Evolutionary conservation across 92 coral and sea anemone genomes (phyloP).

Genomic region (Palythoa grandiflora): DNA sequence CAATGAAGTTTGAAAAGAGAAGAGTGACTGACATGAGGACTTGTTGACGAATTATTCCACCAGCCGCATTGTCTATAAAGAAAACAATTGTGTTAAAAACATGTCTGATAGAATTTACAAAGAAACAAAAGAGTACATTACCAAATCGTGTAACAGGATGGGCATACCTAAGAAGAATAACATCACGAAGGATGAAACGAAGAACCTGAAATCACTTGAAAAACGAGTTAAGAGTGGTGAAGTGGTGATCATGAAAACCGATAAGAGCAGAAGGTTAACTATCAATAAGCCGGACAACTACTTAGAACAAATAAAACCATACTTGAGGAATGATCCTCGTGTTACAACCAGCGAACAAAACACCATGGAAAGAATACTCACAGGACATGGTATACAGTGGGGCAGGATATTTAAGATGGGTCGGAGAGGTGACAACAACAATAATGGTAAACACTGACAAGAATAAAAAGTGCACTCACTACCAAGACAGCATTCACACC

Average conservation of each 20-base stretch:
- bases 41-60: constrained; percentile 4
- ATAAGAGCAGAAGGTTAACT: constrained; percentile 21
- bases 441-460: not conserved
- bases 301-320: not conserved
- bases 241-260: constrained; percentile 8
- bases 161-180: not conserved
- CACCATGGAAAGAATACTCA: not conserved
- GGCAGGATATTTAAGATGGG: constrained; percentile 22
- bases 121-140: constrained; percentile 16
- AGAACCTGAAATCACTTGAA: not conserved
- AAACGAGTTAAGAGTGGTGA: not conserved
- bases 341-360: not conserved
- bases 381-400: constrained; percentile 15
- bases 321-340: not conserved
- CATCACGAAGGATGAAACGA: not conserved
- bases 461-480: not conserved
- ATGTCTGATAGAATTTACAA: not conserved
- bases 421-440: not conserved
- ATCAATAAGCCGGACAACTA: constrained; percentile 3
- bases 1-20: constrained; percentile 17
- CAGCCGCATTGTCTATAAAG: constrained; percentile 8
- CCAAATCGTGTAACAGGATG: constrained; percentile 11
- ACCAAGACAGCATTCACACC: constrained; percentile 7
- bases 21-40: not conserved
- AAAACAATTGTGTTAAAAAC: constrained; percentile 21